phyloP scores from a whole-genome alignment of 2,797 vertebrate species.

The Cyclopterus lumpus region DNA sequence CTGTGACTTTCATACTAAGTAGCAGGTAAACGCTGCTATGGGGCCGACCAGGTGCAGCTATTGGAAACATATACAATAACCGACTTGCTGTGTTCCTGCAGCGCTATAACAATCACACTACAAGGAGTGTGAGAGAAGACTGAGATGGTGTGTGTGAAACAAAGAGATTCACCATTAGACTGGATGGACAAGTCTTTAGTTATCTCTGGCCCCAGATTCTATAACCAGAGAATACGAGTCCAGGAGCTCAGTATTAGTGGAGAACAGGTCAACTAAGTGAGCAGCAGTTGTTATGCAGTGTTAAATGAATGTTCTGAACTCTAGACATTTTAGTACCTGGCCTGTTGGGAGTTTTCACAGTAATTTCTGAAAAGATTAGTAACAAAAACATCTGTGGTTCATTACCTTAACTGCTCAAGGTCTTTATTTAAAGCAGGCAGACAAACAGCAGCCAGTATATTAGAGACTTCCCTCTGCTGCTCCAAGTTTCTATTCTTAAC shows the following conservation, averaged over 20 bases:
- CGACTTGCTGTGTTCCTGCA: constrained; percentile 32
- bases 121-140: constrained; percentile 24
- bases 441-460: not conserved
- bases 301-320: constrained; percentile 3
- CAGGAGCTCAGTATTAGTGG: constrained; percentile 9
- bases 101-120: constrained; percentile 39
- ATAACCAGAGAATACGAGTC: not conserved
- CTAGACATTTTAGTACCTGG: constrained; percentile 1
- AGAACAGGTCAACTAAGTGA: constrained; percentile 1
- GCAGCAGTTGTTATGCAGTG: not conserved
- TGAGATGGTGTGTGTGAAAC: constrained; percentile 13
- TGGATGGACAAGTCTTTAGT: not conserved
- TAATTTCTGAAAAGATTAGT: not conserved
- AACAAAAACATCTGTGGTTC: not conserved
- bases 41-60: constrained; percentile 52
- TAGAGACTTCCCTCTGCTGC: not conserved
- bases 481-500: not conserved
- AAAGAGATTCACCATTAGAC: not conserved
- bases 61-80: constrained; percentile 53
- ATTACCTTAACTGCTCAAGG: not conserved
- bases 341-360: not conserved
- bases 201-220: not conserved
- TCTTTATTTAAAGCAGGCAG: not conserved
- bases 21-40: constrained; percentile 59
- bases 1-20: constrained; percentile 63